Evolutionary conservation across 2,797 vertebrate genomes (phyloP).

Genomic region (Synaphobranchus kaupii): DNA sequence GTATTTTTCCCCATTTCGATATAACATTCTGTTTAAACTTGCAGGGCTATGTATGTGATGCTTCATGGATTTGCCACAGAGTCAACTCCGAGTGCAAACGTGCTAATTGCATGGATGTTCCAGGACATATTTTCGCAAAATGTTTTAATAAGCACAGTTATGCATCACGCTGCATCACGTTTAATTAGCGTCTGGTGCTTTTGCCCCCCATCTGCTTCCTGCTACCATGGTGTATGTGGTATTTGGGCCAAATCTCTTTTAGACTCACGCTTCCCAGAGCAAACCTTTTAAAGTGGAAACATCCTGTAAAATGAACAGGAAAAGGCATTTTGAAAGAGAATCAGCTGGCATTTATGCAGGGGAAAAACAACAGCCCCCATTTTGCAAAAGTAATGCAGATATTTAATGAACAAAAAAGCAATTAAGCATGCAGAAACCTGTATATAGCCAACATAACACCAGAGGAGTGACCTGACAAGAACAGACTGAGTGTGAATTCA

Average conservation of each 20-base stretch:
- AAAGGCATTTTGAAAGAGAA: conserved; percentile 36
- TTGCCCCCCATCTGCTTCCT: conserved; percentile 19
- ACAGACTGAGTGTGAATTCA: neutral
- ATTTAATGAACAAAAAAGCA: conserved; percentile 42
- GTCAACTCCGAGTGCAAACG: conserved; percentile 50
- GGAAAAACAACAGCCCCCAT: conserved; percentile 37
- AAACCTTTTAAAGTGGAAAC: neutral
- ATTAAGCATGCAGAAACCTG: conserved; percentile 30
- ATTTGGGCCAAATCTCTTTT: neutral
- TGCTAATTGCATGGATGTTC: conserved; percentile 58
- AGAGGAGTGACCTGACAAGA: conserved; percentile 9
- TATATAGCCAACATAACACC: conserved; percentile 19
- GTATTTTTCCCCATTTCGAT: neutral
- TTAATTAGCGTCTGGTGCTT: conserved; percentile 49
- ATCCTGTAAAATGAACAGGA: neutral
- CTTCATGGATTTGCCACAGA: conserved; percentile 31
- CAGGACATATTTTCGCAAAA: conserved; percentile 57
- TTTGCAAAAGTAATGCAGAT: conserved; percentile 42
- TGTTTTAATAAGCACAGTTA: conserved; percentile 60
- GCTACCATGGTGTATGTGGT: neutral
- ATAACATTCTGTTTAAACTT: neutral
- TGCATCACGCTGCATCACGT: conserved; percentile 54
- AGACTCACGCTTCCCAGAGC: neutral
- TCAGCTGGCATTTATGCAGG: conserved; percentile 26
- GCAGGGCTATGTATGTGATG: neutral